These are phyloP conservation scores for Hypsopygia costalis DNA, from an alignment of 2,888 invertebrate species.

Conservation along the genomic window DNA sequence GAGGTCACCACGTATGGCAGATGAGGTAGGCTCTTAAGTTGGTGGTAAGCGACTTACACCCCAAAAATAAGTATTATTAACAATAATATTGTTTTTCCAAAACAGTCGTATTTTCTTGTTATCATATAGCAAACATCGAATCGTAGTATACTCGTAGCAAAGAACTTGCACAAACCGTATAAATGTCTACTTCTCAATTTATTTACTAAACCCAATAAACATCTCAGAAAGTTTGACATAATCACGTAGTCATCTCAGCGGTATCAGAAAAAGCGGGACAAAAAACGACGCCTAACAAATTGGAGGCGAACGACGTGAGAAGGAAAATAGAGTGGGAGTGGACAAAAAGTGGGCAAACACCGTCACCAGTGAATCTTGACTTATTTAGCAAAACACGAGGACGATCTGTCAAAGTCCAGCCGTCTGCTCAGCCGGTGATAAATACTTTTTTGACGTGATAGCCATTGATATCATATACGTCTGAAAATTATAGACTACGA, in stretches of 20 bases:
- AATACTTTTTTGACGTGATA: slow-evolving; percentile 54
- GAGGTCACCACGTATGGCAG: too few species aligned
- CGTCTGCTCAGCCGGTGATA: slow-evolving; percentile 56
- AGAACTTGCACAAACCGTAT: too few species aligned
- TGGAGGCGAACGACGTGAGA: slow-evolving; percentile 14
- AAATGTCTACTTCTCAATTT: too few species aligned
- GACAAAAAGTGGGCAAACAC: slow-evolving; percentile 27
- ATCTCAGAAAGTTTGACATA: neutral
- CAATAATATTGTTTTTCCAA: too few species aligned
- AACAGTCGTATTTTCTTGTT: too few species aligned
- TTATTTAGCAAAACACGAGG: slow-evolving; percentile 58
- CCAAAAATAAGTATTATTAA: too few species aligned
- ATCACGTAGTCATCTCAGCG: neutral
- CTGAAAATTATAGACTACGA: slow-evolving; percentile 8
- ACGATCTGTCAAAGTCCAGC: slow-evolving; percentile 60
- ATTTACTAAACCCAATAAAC: neutral
- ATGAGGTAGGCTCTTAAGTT: too few species aligned
- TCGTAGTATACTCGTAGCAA: too few species aligned
- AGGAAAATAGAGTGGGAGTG: slow-evolving; percentile 26
- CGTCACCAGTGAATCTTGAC: slow-evolving; percentile 34
- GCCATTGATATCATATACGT: slow-evolving; percentile 16
- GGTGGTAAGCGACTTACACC: too few species aligned
- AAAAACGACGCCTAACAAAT: slow-evolving; percentile 26
- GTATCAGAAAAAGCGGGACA: slow-evolving; percentile 11
- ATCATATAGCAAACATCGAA: too few species aligned